A percentile compares a stretch with the other conserved stretches of the same genome.
Evolutionary conservation across 2,888 invertebrate species (phyloP).

Genomic region (Entomobrya multifasciata): DNA sequence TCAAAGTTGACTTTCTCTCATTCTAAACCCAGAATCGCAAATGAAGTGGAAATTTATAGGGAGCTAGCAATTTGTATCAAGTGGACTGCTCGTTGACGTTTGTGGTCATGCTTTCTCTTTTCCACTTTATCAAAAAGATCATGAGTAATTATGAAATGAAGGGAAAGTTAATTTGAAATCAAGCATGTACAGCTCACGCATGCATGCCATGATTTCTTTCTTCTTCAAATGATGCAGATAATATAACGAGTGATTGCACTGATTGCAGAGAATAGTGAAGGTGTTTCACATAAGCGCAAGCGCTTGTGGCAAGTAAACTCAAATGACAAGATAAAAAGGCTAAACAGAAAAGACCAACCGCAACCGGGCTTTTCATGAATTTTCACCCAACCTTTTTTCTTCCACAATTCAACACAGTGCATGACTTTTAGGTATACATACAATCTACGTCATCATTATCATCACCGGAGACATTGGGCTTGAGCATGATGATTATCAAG

Average conservation of each 20-base stretch:
- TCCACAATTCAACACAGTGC: neutral
- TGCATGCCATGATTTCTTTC: too few species aligned
- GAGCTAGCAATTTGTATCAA: neutral
- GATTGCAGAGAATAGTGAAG: too few species aligned
- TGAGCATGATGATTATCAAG: too few species aligned
- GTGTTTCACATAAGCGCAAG: slow-evolving; percentile 40
- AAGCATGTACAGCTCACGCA: too few species aligned
- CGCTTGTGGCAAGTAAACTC: too few species aligned
- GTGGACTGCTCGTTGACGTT: too few species aligned
- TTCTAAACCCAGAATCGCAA: slow-evolving; percentile 3
- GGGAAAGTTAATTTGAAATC: too few species aligned
- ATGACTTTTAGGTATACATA: neutral
- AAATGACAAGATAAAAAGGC: neutral
- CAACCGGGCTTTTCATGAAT: neutral
- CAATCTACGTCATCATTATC: slow-evolving; percentile 26
- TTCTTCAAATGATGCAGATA: slow-evolving; percentile 15
- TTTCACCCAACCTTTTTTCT: neutral
- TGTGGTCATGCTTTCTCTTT: neutral
- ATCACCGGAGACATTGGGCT: neutral
- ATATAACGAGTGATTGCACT: too few species aligned
- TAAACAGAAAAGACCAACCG: neutral
- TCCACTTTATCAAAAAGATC: too few species aligned
- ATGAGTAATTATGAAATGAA: too few species aligned
- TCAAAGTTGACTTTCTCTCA: neutral
- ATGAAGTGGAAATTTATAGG: slow-evolving; percentile 15